Conservation (phyloP, 2,113 vertebrate species). For the Dolichotis patagonum region DNA sequence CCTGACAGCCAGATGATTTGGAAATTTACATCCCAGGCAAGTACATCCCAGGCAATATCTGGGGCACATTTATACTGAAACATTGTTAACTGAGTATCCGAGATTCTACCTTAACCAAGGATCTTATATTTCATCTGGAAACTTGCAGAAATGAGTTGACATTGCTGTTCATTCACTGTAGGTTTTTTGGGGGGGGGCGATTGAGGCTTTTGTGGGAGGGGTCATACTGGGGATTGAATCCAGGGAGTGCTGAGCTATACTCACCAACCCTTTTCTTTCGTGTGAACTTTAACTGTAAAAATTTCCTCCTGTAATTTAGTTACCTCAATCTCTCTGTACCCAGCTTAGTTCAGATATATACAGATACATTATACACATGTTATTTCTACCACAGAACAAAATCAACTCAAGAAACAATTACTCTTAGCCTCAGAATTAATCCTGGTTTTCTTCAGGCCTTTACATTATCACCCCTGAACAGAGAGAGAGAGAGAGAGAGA, state of each 20-base stretch:
- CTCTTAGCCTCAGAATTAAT: not conserved
- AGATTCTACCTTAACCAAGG: not conserved
- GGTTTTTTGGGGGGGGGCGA: not conserved
- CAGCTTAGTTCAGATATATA: constrained; percentile 76
- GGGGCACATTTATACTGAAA: not conserved
- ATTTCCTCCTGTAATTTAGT: constrained; percentile 82
- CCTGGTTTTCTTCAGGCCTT: constrained; percentile 7
- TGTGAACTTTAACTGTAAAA: constrained; percentile 88
- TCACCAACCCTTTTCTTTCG: not conserved
- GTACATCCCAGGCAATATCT: not conserved
- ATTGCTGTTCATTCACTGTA: not conserved
- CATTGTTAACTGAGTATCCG: not conserved
- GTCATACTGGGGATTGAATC: not conserved
- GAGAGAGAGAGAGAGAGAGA: not conserved
- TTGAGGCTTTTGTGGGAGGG: not conserved
- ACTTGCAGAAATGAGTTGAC: not conserved
- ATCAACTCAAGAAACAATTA: not conserved
- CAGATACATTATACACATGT: constrained; percentile 43
- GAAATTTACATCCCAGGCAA: not conserved
- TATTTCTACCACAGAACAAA: constrained; percentile 49
- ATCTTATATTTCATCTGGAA: not conserved
- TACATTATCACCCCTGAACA: not conserved
- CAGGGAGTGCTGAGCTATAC: not conserved
- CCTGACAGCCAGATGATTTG: not conserved
- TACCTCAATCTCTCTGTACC: constrained; percentile 51